Base-by-base conservation (phyloP, 2,888 invertebrate species). In the Blastobasis lacticolella region DNA sequence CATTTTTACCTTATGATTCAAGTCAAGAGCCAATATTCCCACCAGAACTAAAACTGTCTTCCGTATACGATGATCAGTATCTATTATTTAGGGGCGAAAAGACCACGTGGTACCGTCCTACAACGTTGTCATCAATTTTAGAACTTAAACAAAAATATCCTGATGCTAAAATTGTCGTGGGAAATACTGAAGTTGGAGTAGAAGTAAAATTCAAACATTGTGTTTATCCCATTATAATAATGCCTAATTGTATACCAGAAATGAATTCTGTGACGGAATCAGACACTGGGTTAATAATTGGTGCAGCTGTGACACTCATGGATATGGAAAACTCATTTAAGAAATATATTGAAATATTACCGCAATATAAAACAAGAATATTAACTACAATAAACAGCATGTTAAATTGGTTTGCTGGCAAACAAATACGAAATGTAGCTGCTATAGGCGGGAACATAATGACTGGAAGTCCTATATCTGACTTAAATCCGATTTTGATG, bases 401-500 rank as follows among this genome's bases (percentile, higher is more conserved):
- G 95, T 84, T 98, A 48, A 93, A 96, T 71, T 97, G 94, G 93
- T 98, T 98, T 89, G 98, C 97, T 46, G 97, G 98, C 6, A 96
- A 95, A 73, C 98, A 98, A 82, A 97, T 98, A 53, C 90, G 98
- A 64, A 98, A 97, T 75, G 97, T 97, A n/a, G 97, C 97, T 45
- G 93, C 95, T 9, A 81, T 98, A 45, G 97, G 96, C 45, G 97
- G 98, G 10, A 98, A 98, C 71, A 95, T 98, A 59, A 96, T 97
- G 92, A 97, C 97, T 0, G 95, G 96, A 23, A 97, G 97, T 82
- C 98, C 98, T 0, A 98, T 98, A 72, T 97, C 97, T 0, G 98
- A 98, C 81, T 89, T 98, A 70, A 96, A 97, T 81, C 98, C 98
- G 0, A 92, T 98, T 60, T 91, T 98, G 55, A 92, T 97, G 90